phyloP scores from a whole-genome alignment of 2,797 vertebrate species.

The Pangasius krempfi region DNA sequence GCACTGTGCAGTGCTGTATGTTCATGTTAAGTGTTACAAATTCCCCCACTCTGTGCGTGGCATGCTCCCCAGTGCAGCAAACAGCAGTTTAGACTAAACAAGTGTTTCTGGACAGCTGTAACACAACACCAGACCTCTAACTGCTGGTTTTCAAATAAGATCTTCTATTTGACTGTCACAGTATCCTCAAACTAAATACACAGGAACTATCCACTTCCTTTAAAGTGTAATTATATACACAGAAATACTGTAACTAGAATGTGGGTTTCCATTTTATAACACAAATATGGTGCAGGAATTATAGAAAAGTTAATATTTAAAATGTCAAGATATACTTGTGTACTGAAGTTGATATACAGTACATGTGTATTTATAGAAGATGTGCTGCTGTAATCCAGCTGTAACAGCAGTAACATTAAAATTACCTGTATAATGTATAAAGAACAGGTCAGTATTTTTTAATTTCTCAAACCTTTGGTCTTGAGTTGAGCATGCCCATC shows the following conservation, averaged over 20 bases:
- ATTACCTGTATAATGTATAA: background rate
- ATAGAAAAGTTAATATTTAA: background rate
- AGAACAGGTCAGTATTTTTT: background rate
- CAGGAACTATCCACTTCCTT: background rate
- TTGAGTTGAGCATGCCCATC: slow-evolving; percentile 94
- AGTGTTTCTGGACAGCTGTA: background rate
- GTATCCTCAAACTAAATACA: background rate
- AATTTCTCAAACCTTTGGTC: slow-evolving; percentile 75
- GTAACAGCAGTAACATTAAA: background rate
- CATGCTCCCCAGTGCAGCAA: background rate
- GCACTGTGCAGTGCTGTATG: background rate
- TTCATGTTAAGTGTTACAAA: background rate
- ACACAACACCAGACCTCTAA: background rate
- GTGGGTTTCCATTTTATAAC: background rate
- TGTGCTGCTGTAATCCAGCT: background rate
- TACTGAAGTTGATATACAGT: background rate
- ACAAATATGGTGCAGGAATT: background rate
- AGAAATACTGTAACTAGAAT: background rate
- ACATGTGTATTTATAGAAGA: background rate
- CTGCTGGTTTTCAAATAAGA: background rate
- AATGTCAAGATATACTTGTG: background rate
- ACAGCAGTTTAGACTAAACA: background rate
- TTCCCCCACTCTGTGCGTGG: background rate
- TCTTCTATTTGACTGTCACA: background rate
- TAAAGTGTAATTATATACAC: background rate